phyloP scores from a whole-genome alignment of 2,888 invertebrate species.

The Sminthurinus aureus region DNA sequence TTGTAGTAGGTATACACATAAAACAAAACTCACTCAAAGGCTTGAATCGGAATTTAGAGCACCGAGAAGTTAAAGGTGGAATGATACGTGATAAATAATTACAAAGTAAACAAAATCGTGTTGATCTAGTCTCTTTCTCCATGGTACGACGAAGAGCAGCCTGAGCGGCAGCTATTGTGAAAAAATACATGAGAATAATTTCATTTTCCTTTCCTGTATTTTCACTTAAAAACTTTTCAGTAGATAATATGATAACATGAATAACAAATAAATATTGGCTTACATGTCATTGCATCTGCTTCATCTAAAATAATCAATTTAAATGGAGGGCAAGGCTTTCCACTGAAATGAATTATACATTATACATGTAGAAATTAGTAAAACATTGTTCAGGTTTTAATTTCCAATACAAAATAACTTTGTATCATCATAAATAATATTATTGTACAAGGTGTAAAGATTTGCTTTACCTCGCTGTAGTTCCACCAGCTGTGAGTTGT shows the following conservation, averaged over 20 bases:
- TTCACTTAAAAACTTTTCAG: too few species aligned
- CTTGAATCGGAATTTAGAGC: slow-evolving; percentile 96
- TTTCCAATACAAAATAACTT: too few species aligned
- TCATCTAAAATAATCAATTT: slow-evolving; percentile 98
- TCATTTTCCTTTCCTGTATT: too few species aligned
- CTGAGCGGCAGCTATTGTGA: slow-evolving; percentile 79
- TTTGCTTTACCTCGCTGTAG: slow-evolving; percentile 69
- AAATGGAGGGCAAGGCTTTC: slow-evolving; percentile 89
- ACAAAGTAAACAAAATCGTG: slow-evolving; percentile 96
- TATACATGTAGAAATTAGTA: not conserved
- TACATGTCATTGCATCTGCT: slow-evolving; percentile 96
- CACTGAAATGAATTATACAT: slow-evolving; percentile 69
- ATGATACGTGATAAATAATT: slow-evolving; percentile 99
- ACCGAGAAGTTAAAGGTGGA: slow-evolving; percentile 95
- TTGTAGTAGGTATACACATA: not conserved
- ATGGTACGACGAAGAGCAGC: slow-evolving; percentile 96
- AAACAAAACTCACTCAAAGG: slow-evolving; percentile 73
- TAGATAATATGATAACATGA: too few species aligned
- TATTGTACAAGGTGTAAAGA: too few species aligned
- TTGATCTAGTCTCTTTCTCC: slow-evolving; percentile 94
- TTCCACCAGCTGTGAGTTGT: slow-evolving; percentile 81
- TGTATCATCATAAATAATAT: slow-evolving; percentile 51
- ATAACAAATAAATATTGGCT: too few species aligned
- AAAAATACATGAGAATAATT: too few species aligned
- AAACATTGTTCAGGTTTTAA: too few species aligned